Percentiles rank a stretch among this genome's conserved stretches.
Conservation (phyloP, 1,140 invertebrate species). For the Panagrolaimus sp. region DNA sequence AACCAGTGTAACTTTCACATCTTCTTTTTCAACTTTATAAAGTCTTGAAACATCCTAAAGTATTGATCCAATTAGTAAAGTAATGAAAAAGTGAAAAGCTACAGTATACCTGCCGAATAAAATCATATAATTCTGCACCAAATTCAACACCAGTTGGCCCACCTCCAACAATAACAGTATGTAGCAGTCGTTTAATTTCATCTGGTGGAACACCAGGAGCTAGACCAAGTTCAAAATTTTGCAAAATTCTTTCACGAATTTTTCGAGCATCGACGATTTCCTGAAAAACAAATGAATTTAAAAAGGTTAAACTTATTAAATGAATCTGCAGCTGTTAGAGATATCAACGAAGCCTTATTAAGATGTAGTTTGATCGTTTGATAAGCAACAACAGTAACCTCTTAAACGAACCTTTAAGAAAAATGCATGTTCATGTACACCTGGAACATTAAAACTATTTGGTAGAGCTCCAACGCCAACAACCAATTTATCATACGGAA, state of each 20-base stretch:
- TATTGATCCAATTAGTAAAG: constrained; percentile 6
- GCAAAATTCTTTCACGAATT: constrained; percentile 58
- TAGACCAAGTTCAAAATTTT: constrained; percentile 60
- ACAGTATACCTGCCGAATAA: constrained; percentile 59
- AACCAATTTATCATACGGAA: constrained; percentile 60
- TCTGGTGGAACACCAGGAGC: constrained; percentile 47
- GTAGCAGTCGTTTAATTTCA: constrained; percentile 57
- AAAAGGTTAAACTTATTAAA: too few species aligned
- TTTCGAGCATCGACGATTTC: constrained; percentile 60
- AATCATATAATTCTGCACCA: constrained; percentile 62
- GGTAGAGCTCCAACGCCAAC: constrained; percentile 60
- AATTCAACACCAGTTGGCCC: constrained; percentile 62
- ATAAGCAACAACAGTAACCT: too few species aligned
- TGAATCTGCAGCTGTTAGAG: too few species aligned
- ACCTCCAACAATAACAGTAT: constrained; percentile 61
- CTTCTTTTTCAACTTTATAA: constrained; percentile 49
- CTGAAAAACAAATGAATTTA: constrained; percentile 35
- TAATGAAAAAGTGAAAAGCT: constrained; percentile 11
- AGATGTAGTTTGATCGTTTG: too few species aligned
- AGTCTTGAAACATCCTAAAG: constrained; percentile 56
- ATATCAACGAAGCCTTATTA: too few species aligned
- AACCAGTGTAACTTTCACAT: constrained; percentile 59
- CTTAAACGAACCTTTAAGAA: too few species aligned
- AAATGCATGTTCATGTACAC: constrained; percentile 59
- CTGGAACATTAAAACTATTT: constrained; percentile 60